Percentiles rank a stretch among this genome's conserved stretches.
phyloP scores from a whole-genome alignment of 2,888 invertebrate genomes.

The Podabrus alpinus region DNA sequence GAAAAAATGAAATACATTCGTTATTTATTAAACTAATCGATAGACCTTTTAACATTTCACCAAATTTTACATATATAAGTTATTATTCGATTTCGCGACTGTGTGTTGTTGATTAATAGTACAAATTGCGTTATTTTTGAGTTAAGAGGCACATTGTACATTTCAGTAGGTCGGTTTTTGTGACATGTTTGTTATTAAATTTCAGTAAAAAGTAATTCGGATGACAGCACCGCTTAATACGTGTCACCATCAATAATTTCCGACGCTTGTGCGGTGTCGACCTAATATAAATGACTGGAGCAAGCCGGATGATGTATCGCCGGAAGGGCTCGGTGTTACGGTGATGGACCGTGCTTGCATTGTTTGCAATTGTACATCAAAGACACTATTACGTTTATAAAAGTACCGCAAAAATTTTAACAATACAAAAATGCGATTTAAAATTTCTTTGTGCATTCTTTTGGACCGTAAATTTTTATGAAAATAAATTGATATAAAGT shows the following conservation, averaged over 20 bases:
- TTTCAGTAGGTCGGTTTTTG: constrained; percentile 42
- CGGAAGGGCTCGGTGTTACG: constrained; percentile 27
- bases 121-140: constrained; percentile 18
- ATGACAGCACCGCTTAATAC: constrained; percentile 51
- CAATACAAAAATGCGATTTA: neutral
- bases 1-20: too few relatives aligned
- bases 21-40: too few relatives aligned
- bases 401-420: neutral
- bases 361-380: constrained; percentile 27
- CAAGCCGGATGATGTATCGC: constrained; percentile 34
- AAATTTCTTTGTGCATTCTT: neutral
- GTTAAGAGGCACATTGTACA: constrained; percentile 23
- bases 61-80: neutral
- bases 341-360: constrained; percentile 24
- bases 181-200: constrained; percentile 49
- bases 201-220: constrained; percentile 50
- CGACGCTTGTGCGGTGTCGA: constrained; percentile 42
- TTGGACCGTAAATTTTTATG: neutral
- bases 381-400: constrained; percentile 22
- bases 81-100: constrained; percentile 3
- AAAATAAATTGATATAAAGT: neutral
- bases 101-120: constrained; percentile 20
- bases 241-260: constrained; percentile 54
- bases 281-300: constrained; percentile 35
- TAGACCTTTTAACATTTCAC: neutral